Percentiles rank a stretch among this genome's conserved stretches.
Evolutionary conservation across 1,140 invertebrate genomes (phyloP).

Genomic region (Aphelinus atriplicis): DNA sequence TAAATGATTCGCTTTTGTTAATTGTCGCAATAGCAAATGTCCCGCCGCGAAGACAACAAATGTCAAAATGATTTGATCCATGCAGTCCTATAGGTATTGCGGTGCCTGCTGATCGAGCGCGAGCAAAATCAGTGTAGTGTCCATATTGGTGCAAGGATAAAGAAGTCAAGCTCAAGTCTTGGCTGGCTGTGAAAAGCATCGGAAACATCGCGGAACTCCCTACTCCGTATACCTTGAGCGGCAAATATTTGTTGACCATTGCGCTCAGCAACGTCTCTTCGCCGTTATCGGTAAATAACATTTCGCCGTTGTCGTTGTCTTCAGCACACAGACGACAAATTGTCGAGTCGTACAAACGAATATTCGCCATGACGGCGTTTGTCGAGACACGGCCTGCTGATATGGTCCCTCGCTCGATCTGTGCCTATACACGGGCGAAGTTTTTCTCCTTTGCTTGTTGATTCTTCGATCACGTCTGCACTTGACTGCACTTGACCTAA

Average conservation of each 20-base stretch:
- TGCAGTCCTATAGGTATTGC: slow-evolving; percentile 50
- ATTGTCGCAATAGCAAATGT: not conserved
- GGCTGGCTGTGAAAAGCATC: slow-evolving; percentile 38
- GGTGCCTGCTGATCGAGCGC: slow-evolving; percentile 38
- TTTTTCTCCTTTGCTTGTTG: too few relatives aligned
- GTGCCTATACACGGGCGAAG: too few relatives aligned
- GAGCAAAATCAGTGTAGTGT: slow-evolving; percentile 56
- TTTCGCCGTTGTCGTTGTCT: slow-evolving; percentile 74
- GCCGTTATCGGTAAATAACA: slow-evolving; percentile 69
- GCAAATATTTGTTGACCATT: slow-evolving; percentile 77
- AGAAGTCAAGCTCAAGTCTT: slow-evolving; percentile 73
- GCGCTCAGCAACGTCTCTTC: slow-evolving; percentile 71
- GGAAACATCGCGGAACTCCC: slow-evolving; percentile 7
- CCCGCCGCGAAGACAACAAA: not conserved
- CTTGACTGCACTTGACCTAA: too few relatives aligned
- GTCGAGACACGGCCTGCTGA: too few relatives aligned
- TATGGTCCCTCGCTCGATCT: too few relatives aligned
- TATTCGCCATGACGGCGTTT: slow-evolving; percentile 53
- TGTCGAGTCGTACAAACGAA: slow-evolving; percentile 71
- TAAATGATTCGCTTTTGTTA: too few relatives aligned
- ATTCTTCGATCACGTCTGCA: too few relatives aligned
- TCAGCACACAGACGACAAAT: slow-evolving; percentile 79
- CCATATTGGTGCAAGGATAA: slow-evolving; percentile 50
- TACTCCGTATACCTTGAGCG: slow-evolving; percentile 71
- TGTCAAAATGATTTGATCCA: slow-evolving; percentile 54